Percentiles rank a stretch among this genome's conserved stretches.
These are phyloP conservation scores for Apostichopus californicus DNA, from an alignment of 35 echinoderm and acorn worm genomes.

Conservation along the genomic window DNA sequence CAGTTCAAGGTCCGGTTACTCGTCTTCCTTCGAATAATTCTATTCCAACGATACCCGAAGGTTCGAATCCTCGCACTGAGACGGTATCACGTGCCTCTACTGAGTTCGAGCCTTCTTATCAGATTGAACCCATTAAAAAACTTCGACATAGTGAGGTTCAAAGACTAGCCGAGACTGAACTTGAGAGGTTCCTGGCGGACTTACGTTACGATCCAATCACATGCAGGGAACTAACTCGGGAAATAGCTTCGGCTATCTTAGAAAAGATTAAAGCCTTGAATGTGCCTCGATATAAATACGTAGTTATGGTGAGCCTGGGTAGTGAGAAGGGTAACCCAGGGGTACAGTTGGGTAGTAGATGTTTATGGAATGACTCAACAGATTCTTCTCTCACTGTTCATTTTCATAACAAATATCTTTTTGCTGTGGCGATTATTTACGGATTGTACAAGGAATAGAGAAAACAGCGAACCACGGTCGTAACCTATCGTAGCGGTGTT, in stretches of 20 bases:
- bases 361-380: slow-evolving; percentile 78
- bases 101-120: slow-evolving; percentile 77
- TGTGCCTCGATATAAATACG: slow-evolving; percentile 77
- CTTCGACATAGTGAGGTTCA: slow-evolving; percentile 60
- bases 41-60: slow-evolving; percentile 2
- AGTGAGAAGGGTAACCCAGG: slow-evolving; percentile 75
- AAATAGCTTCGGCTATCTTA: slow-evolving; percentile 67
- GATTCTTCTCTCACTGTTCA: slow-evolving; percentile 72
- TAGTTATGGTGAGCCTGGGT: slow-evolving; percentile 81
- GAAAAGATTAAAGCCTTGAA: slow-evolving; percentile 61
- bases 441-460: slow-evolving; percentile 75
- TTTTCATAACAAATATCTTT: slow-evolving; percentile 73
- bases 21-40: neutral
- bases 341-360: slow-evolving; percentile 76
- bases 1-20: neutral
- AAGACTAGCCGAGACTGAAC: slow-evolving; percentile 33
- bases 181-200: slow-evolving; percentile 48
- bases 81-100: slow-evolving; percentile 39
- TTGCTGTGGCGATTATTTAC: slow-evolving; percentile 85
- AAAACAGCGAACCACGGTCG: no score
- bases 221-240: slow-evolving; percentile 65
- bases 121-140: slow-evolving; percentile 65
- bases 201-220: slow-evolving; percentile 65
- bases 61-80: neutral
- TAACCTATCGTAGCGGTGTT: no score